A percentile compares a stretch with the other conserved stretches of the same genome.
Evolutionary conservation across 2,113 vertebrate species (phyloP).

Genomic region (Bubo scandiacus): DNA sequence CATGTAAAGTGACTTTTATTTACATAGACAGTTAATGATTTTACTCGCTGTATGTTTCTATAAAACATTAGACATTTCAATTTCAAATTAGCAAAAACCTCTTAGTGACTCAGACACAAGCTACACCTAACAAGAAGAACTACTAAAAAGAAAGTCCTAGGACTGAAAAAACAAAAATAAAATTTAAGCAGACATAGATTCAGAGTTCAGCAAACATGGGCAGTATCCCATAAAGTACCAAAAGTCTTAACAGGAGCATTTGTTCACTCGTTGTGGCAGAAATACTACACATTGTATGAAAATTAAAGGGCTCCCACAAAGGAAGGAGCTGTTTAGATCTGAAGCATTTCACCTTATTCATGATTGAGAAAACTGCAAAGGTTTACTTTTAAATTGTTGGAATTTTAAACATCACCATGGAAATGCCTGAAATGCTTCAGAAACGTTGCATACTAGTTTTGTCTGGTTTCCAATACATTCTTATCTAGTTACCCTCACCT

Average conservation of each 20-base stretch:
- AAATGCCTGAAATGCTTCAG: background rate
- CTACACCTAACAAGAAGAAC: background rate
- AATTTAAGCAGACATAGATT: background rate
- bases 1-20: background rate
- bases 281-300: background rate
- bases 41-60: background rate
- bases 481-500: conserved; percentile 72
- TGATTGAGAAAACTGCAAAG: background rate
- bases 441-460: background rate
- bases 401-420: background rate
- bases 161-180: background rate
- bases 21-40: background rate
- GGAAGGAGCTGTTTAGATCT: background rate
- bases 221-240: background rate
- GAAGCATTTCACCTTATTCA: background rate
- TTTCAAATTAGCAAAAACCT: background rate
- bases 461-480: background rate
- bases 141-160: background rate
- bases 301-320: background rate
- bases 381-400: background rate
- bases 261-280: background rate
- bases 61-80: background rate
- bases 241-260: background rate
- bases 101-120: background rate
- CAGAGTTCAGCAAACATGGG: background rate